A percentile compares a stretch with the other conserved stretches of the same genome.
phyloP scores from a whole-genome alignment of 2,888 invertebrate species.

The Scaptomyza tumidula region DNA sequence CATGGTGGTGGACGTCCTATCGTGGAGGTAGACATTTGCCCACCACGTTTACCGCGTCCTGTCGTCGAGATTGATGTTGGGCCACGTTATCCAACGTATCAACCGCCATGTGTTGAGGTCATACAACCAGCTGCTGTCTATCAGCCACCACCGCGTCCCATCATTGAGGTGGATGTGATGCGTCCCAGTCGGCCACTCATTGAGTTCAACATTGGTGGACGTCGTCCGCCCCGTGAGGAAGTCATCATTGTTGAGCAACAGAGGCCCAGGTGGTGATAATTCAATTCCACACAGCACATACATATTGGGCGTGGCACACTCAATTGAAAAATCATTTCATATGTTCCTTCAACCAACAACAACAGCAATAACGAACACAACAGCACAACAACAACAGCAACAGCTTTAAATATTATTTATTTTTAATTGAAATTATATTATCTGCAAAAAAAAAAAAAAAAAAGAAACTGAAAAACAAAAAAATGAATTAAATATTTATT shows the following conservation, averaged over 20 bases:
- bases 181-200: constrained; percentile 65
- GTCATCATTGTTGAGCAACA: constrained; percentile 62
- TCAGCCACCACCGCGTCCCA: constrained; percentile 57
- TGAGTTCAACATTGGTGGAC: constrained; percentile 69
- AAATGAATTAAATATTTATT: constrained; percentile 45
- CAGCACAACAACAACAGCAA: constrained; percentile 10
- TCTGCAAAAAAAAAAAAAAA: neutral
- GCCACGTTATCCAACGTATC: constrained; percentile 52
- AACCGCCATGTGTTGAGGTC: constrained; percentile 60
- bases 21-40: constrained; percentile 77
- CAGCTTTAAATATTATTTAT: constrained; percentile 38
- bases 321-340: constrained; percentile 41
- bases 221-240: constrained; percentile 64
- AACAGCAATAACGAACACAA: constrained; percentile 8
- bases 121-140: constrained; percentile 65
- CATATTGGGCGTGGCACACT: constrained; percentile 7
- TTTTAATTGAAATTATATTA: constrained; percentile 61
- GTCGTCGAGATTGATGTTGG: constrained; percentile 67
- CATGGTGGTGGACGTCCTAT: constrained; percentile 69
- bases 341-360: constrained; percentile 31
- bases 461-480: constrained; percentile 3
- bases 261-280: constrained; percentile 61
- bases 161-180: constrained; percentile 72
- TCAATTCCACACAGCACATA: neutral
- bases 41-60: constrained; percentile 70